Conservation (phyloP, 2,113 vertebrate genomes). For the Condylura cristata region DNA sequence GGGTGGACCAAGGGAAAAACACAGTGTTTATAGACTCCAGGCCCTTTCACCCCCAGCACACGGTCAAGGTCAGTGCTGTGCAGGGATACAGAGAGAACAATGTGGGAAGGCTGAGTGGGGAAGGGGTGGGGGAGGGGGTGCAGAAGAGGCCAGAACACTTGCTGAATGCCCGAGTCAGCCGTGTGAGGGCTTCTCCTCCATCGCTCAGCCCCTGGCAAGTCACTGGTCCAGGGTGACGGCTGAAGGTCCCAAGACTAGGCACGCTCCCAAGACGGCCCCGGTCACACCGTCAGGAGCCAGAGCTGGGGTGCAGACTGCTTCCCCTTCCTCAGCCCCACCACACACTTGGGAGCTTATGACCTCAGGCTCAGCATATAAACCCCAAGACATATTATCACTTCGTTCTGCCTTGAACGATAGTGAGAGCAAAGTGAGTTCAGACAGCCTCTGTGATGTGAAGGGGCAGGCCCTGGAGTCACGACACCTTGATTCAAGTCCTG, state of each 20-base stretch:
- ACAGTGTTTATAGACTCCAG: neutral
- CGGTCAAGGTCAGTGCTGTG: neutral
- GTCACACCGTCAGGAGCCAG: neutral
- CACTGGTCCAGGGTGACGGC: neutral
- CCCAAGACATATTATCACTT: neutral
- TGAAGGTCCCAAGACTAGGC: neutral
- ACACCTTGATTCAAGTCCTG: neutral
- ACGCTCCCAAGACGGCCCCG: rapidly evolving
- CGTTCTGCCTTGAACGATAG: neutral
- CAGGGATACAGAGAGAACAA: rapidly evolving
- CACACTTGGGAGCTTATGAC: rapidly evolving
- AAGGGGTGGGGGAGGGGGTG: too few species aligned
- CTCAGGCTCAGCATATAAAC: neutral
- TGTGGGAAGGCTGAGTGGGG: rapidly evolving
- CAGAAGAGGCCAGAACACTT: too few species aligned
- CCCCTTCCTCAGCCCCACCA: neutral
- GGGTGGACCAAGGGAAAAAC: neutral
- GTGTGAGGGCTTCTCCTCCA: neutral
- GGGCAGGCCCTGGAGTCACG: neutral
- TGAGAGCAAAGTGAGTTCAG: neutral
- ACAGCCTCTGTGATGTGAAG: neutral
- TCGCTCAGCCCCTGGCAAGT: neutral
- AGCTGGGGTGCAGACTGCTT: neutral
- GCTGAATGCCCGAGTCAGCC: too few species aligned
- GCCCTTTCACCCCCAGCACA: neutral